Conservation (phyloP, 2,113 vertebrate species). For the Setophaga kirtlandii region DNA sequence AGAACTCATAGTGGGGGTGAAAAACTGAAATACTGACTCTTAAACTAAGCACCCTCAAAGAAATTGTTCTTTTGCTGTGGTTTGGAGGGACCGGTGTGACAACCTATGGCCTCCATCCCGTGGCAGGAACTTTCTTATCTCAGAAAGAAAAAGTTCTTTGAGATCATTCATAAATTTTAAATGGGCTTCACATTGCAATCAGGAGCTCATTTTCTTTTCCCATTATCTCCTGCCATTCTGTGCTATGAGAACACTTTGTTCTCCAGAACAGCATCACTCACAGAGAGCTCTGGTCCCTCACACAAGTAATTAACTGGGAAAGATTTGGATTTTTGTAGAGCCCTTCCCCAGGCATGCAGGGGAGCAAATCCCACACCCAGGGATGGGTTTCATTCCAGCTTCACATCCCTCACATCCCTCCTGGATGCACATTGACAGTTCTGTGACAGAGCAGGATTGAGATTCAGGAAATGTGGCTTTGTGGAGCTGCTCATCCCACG, state of each 20-base stretch:
- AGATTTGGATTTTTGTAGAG: not conserved
- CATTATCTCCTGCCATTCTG: conserved; percentile 17
- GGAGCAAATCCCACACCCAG: not conserved
- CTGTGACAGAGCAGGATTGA: not conserved
- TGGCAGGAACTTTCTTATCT: not conserved
- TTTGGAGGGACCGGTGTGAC: not conserved
- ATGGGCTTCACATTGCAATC: not conserved
- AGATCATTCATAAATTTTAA: conserved; percentile 31
- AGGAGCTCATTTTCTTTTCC: conserved; percentile 29
- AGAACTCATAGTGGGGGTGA: not conserved
- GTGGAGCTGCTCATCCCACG: not conserved
- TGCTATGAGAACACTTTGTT: not conserved
- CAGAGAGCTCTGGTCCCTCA: not conserved
- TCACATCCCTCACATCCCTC: not conserved
- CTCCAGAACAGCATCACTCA: not conserved
- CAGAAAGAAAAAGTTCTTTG: not conserved
- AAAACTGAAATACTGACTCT: not conserved
- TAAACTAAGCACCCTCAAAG: not conserved
- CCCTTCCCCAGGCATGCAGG: not conserved
- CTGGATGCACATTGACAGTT: not conserved
- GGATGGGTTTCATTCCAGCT: not conserved
- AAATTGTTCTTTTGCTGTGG: not conserved
- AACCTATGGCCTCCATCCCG: fast-evolving
- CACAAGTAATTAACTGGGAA: not conserved
- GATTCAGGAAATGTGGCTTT: not conserved